Evolutionary conservation across 2,113 vertebrate species (phyloP), one percentile per base, ranked within the genome.

Genomic region (Nerophis ophidion): DNA sequence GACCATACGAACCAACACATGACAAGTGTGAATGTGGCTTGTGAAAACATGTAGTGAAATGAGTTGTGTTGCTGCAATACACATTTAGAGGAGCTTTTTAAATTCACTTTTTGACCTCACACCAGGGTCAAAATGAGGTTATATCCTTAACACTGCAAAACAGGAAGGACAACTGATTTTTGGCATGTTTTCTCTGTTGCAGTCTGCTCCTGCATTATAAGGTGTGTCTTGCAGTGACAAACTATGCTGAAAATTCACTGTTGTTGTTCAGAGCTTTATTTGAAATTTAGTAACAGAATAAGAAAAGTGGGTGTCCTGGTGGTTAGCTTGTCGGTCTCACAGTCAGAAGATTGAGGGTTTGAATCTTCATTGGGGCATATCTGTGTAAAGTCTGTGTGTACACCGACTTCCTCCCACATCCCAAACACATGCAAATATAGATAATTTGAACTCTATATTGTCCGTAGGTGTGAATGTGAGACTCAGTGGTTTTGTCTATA

Each of bases 141-240:
- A 59, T 10, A 3, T 2, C 1, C 9, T 55, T 11, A 38, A 9
- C 14, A 0, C 48, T 61, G 26, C 38, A 61, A 61, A 77, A 74
- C 33, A 67, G 72, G 72, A 77, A 81, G 74, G 48, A 63, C 8
- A 40, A 45, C 19, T 9, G 14, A 19, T 72, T 59, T 7, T 10
- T 52, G 44, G 35, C n/a, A 33, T 17, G 10, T 61, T 56, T 34
- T 51, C 48, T 63, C 14, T 63, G 15, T n/a, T 54, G 14, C 40
- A 59, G 60, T 57, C 7, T 53, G 42, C 2, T 62, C 4, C 36
- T 34, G 8, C 5, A 48, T 58, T 60, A 69, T 40, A 16, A 34
- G 17, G 6, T 15, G 16, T 51, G 11, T 48, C 14, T 6, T 42
- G 10, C 4, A 17, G 4, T 48, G 42, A 5, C 6, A 26, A 26